Evolutionary conservation across 1,140 invertebrate genomes (phyloP), one percentile per base, ranked within the genome.

Genomic region (Drosophila auraria): DNA sequence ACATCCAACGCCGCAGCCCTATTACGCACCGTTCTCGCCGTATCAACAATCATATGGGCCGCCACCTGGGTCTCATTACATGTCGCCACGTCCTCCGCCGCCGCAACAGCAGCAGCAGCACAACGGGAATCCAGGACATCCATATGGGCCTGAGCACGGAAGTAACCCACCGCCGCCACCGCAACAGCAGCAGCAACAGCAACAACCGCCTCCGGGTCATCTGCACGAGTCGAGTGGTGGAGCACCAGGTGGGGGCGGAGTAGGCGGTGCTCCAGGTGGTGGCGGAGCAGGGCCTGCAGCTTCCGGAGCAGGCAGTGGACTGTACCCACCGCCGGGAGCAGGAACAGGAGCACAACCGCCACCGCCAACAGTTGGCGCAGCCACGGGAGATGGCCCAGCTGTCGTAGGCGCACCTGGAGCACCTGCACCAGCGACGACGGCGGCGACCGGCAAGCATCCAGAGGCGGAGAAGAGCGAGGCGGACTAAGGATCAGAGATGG

Each of bases 1-100:
- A 33, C 95, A 95, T 83, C 94, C 95, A 68, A 93, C 94, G 9
- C 93, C 94, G 3, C 95, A 95, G 92, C 94, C 94, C 3, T 95
- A 95, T 45, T 94, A 94, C 76, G 83, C 94, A 3, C 94, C 94
- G 20, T 94, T 94, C 91, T 93, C 95, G 17, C 87, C 91, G 1
- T 96, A 96, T 71, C 96, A 96, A 87, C 94, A 94, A 3, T 95
- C 95, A 12, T 95, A 96, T 93, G 93, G 94, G 83, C 72, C 80
- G 3, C 71, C 94, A 2, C 95, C 95, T 58, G 93, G 93, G 5
- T 93, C 91, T 12, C 92, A 93, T 65, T 93, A 93, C 62, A 91
- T 93, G 63, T 83, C 82, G 51, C 53, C 86, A 14, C 83, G 77
- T 49, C 91, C 89, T 36, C 91, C 89, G 30, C 80, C 82, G 51